A percentile compares a stretch with the other conserved stretches of the same genome.
Conservation (phyloP, 2,888 invertebrate genomes). For the Linyphia triangularis region DNA sequence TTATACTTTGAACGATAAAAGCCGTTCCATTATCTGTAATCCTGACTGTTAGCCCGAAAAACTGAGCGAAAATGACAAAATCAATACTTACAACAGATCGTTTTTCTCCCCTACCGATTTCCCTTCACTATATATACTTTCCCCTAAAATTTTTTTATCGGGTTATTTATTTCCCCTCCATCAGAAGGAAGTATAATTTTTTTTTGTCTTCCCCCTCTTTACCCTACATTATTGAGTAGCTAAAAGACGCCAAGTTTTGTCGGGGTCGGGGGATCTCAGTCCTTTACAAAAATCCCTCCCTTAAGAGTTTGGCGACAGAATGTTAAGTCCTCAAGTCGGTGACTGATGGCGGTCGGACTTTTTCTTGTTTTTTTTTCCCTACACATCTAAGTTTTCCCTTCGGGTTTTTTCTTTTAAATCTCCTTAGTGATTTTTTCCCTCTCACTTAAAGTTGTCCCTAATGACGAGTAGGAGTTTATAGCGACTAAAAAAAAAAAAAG, state of each 20-base stretch:
- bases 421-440: conserved; percentile 49
- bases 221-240: conserved; percentile 74
- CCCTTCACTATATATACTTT: conserved; percentile 63
- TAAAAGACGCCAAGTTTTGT: conserved; percentile 71
- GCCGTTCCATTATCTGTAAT: conserved; percentile 73
- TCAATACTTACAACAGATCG: conserved; percentile 74
- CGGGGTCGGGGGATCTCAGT: conserved; percentile 42
- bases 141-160: conserved; percentile 17
- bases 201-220: conserved; percentile 9
- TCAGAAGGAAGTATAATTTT: not conserved
- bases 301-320: conserved; percentile 73
- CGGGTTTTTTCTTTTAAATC: conserved; percentile 23
- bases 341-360: conserved; percentile 69
- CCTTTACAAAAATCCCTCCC: conserved; percentile 45
- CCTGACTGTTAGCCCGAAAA: conserved; percentile 71
- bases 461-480: conserved; percentile 56
- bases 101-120: conserved; percentile 62
- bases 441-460: conserved; percentile 70
- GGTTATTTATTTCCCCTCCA: conserved; percentile 58
- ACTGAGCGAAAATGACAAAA: conserved; percentile 75
- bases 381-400: conserved; percentile 14
- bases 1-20: conserved; percentile 72
- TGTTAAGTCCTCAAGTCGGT: conserved; percentile 70
- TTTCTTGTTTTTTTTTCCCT: conserved; percentile 19
- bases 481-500: not conserved